These are phyloP conservation scores for Festucalex cinctus DNA, from an alignment of 2,113 vertebrate species.

Conservation along the genomic window DNA sequence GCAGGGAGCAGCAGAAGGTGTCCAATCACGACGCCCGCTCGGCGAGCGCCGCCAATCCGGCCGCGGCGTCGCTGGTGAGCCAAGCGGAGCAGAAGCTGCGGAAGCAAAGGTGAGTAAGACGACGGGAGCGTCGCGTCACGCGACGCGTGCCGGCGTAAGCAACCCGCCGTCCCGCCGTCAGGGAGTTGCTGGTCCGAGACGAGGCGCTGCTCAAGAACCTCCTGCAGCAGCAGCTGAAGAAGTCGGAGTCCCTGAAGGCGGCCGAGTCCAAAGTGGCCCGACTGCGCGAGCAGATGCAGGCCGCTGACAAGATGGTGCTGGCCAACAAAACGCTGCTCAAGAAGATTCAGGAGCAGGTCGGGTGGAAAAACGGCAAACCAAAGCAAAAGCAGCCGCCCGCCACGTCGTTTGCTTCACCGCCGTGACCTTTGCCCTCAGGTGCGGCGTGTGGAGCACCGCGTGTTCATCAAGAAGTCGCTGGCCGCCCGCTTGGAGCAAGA, in stretches of 20 bases:
- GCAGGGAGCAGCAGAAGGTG: slow-evolving; percentile 86
- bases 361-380: neutral
- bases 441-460: slow-evolving; percentile 85
- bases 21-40: slow-evolving; percentile 68
- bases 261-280: slow-evolving; percentile 86
- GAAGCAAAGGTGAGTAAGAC: slow-evolving; percentile 79
- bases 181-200: slow-evolving; percentile 86
- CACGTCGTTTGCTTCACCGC: neutral
- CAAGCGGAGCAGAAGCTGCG: slow-evolving; percentile 82
- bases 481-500: slow-evolving; percentile 81
- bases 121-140: too few species aligned
- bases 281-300: slow-evolving; percentile 88
- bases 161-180: too few species aligned
- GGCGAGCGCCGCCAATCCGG: slow-evolving; percentile 67
- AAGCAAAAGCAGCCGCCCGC: neutral
- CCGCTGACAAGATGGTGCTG: slow-evolving; percentile 85
- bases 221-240: slow-evolving; percentile 87
- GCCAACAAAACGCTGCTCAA: slow-evolving; percentile 86
- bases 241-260: slow-evolving; percentile 85
- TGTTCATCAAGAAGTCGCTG: slow-evolving; percentile 84
- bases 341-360: slow-evolving; percentile 93
- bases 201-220: slow-evolving; percentile 86
- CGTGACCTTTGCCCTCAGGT: slow-evolving; percentile 69
- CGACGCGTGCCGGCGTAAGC: too few species aligned
- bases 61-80: slow-evolving; percentile 69